Conservation (phyloP, 2,888 invertebrate genomes). For the Scrobipalpa atriplicella region DNA sequence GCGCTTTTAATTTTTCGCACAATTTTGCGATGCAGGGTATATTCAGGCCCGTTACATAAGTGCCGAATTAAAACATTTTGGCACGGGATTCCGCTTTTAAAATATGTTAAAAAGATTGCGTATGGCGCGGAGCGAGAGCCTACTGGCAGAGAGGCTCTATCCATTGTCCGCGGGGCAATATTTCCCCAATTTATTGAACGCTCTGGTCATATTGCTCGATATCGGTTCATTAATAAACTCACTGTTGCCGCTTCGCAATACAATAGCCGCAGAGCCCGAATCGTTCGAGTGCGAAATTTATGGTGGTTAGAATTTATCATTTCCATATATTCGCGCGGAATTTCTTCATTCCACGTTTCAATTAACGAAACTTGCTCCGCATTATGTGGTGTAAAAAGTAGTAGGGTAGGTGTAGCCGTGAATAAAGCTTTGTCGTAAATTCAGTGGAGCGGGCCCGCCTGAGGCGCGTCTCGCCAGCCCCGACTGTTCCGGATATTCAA, state of each 20-base stretch:
- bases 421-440: conserved; percentile 64
- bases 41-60: conserved; percentile 52
- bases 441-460: conserved; percentile 53
- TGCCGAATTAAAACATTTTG: conserved; percentile 69
- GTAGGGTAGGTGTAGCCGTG: conserved; percentile 35
- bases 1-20: conserved; percentile 54
- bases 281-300: conserved; percentile 59
- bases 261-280: conserved; percentile 59
- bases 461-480: conserved; percentile 53
- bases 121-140: conserved; percentile 45
- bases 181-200: conserved; percentile 64
- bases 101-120: conserved; percentile 65
- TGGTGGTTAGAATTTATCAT: conserved; percentile 57
- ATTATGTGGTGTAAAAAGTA: conserved; percentile 22
- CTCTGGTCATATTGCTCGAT: conserved; percentile 62
- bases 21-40: conserved; percentile 50
- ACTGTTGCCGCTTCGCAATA: conserved; percentile 57
- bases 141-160: conserved; percentile 46
- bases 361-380: conserved; percentile 18
- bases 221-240: conserved; percentile 74
- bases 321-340: conserved; percentile 35
- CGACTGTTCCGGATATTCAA: conserved; percentile 71
- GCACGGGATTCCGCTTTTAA: conserved; percentile 61
- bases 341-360: conserved; percentile 26
- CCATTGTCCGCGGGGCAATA: conserved; percentile 63